Percentiles rank a stretch among this genome's conserved stretches.
These are phyloP conservation scores for Thripadectes ignobilis DNA, from an alignment of 2,797 vertebrate species.

Conservation along the genomic window DNA sequence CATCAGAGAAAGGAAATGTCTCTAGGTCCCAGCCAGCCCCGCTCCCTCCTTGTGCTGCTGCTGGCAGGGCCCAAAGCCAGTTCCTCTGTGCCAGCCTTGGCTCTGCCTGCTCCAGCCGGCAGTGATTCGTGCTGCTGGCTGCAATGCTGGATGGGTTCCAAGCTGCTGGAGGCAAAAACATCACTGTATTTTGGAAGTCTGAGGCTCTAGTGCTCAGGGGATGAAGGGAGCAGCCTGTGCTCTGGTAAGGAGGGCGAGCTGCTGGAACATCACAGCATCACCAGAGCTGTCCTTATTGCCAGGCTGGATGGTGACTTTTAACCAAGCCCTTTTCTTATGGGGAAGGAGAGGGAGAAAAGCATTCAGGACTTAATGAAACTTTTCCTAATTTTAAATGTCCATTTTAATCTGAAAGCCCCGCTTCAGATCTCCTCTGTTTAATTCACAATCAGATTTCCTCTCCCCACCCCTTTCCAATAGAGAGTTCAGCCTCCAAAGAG, in stretches of 20 bases:
- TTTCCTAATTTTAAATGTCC: neutral
- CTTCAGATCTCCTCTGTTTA: neutral
- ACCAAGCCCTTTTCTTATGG: neutral
- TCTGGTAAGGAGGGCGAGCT: neutral
- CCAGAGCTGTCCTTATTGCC: neutral
- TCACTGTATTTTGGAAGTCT: rapidly evolving
- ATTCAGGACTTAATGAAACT: neutral
- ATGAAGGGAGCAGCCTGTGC: neutral
- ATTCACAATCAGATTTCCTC: neutral
- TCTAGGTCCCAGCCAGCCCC: neutral
- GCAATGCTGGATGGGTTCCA: neutral
- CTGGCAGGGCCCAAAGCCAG: neutral
- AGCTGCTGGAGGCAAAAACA: neutral
- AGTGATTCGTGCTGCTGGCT: neutral
- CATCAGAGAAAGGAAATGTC: neutral
- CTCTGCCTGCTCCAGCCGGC: neutral
- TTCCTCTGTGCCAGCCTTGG: neutral
- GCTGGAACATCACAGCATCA: neutral
- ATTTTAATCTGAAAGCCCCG: neutral
- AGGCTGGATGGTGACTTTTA: neutral
- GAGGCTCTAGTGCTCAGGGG: neutral
- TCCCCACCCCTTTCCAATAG: neutral
- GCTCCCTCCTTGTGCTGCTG: neutral
- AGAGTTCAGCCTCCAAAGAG: neutral
- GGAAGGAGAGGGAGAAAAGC: neutral